phyloP scores from a whole-genome alignment of 2,113 vertebrate species.

The Turnix velox region DNA sequence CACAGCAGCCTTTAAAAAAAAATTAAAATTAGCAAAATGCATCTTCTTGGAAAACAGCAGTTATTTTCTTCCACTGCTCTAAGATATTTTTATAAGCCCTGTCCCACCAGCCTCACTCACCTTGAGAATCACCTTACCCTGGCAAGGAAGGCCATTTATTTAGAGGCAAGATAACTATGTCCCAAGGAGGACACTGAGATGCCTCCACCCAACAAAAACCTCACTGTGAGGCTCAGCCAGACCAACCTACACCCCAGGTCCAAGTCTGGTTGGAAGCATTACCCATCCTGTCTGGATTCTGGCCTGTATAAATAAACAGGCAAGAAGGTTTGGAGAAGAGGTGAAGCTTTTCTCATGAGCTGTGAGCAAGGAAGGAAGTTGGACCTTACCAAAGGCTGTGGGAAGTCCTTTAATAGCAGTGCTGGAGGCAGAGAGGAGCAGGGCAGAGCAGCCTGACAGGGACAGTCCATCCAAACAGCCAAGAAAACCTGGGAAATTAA shows the following conservation, averaged over 20 bases:
- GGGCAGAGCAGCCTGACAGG: neutral
- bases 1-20: constrained; percentile 63
- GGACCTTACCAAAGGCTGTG: neutral
- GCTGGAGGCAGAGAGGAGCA: constrained; percentile 13
- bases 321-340: constrained; percentile 34
- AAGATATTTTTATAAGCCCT: constrained; percentile 67
- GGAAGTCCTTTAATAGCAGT: constrained; percentile 36
- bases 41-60: constrained; percentile 66
- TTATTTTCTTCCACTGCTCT: constrained; percentile 50
- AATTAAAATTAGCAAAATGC: constrained; percentile 64
- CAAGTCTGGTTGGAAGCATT: constrained; percentile 46
- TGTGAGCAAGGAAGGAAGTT: constrained; percentile 47
- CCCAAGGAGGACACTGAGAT: constrained; percentile 44
- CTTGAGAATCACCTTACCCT: constrained; percentile 49
- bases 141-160: constrained; percentile 49
- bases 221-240: constrained; percentile 34
- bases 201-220: constrained; percentile 45
- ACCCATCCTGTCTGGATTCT: constrained; percentile 28
- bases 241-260: constrained; percentile 2
- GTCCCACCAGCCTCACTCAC: constrained; percentile 48
- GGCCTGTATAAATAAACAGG: constrained; percentile 53
- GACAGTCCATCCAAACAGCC: neutral
- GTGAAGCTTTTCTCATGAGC: constrained; percentile 39
- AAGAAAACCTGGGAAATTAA: neutral
- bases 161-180: constrained; percentile 51